These are phyloP conservation scores for Plebejus anna DNA, from an alignment of 2,888 invertebrate species.

Conservation along the genomic window DNA sequence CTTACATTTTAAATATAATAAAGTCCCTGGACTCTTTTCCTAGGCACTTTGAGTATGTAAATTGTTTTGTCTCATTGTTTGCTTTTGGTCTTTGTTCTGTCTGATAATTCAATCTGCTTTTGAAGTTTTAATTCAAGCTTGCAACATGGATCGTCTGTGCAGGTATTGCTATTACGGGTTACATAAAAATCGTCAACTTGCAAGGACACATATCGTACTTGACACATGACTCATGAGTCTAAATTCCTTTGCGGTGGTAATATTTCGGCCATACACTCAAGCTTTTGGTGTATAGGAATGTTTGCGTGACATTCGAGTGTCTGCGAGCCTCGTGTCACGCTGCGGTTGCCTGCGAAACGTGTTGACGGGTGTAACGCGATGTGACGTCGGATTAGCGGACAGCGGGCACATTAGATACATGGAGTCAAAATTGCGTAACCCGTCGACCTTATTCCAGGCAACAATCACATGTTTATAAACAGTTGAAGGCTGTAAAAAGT, in stretches of 20 bases:
- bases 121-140: neutral
- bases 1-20: slow-evolving; percentile 15
- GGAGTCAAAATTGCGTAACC: slow-evolving; percentile 18
- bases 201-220: neutral
- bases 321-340: neutral
- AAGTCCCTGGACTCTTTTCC: neutral
- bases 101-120: neutral
- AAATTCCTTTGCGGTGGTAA: neutral
- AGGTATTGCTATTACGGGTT: neutral
- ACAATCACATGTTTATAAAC: slow-evolving; percentile 21
- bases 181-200: neutral
- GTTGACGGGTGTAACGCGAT: slow-evolving; percentile 15
- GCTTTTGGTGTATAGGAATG: neutral
- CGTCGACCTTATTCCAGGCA: slow-evolving; percentile 20
- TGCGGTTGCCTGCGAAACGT: neutral
- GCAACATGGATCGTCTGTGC: neutral
- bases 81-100: neutral
- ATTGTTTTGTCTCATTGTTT: neutral
- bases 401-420: slow-evolving; percentile 13
- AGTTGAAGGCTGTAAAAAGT: slow-evolving; percentile 26
- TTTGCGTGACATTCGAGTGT: slow-evolving; percentile 17
- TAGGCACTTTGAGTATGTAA: neutral
- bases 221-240: too few species aligned
- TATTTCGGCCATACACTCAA: neutral
- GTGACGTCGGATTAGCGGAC: slow-evolving; percentile 1